Base-by-base conservation (phyloP, 2,888 invertebrate species). In the Acrobasis suavella region DNA sequence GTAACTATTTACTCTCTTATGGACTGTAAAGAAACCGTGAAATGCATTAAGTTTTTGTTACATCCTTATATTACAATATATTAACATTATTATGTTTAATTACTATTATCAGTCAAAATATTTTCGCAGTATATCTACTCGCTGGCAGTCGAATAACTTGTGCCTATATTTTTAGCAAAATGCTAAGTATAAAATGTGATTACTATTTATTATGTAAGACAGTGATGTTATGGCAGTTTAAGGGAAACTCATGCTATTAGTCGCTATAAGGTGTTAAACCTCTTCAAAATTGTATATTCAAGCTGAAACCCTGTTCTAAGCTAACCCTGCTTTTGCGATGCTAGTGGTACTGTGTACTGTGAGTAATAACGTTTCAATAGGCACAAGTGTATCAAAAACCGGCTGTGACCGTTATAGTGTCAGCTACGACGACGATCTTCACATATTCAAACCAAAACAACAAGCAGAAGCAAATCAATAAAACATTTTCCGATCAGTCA, bases 1-100 rank as follows among this genome's bases (percentile, higher is more conserved):
- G 81, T 86, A 83, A 79, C 77, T 84, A 80, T 80, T 83, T 85
- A 87, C 84, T 85, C 75, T 83, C 85, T 83, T 88, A 89, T 86
- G 89, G 89, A 90, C 90, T 89, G 88, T 90, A 88, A 87, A 89
- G 90, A 89, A 91, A 91, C 82, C 86, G 90, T 89, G 89, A 92
- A 92, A 92, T 92, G 91, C 91, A 91, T 87, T 87, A 89, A 86
- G 87, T 88, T 88, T 86, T 88, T 89, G 86, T 89, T 89, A 89
- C 83, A 87, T 77, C 72, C 89, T 89, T 91, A 91, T 77, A 87
- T 64, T 65, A 56, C 64, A 90, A 89, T 91, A 91, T 85, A 86
- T 88, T 89, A 90, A 89, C 88, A 88, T 85, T 87, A 85, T 86
- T 85, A 86, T 81, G 83, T 83, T 83, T 83, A 82, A 85, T 87